Base-by-base conservation (phyloP, 1,140 invertebrate species). In the Harpegnathos saltator region DNA sequence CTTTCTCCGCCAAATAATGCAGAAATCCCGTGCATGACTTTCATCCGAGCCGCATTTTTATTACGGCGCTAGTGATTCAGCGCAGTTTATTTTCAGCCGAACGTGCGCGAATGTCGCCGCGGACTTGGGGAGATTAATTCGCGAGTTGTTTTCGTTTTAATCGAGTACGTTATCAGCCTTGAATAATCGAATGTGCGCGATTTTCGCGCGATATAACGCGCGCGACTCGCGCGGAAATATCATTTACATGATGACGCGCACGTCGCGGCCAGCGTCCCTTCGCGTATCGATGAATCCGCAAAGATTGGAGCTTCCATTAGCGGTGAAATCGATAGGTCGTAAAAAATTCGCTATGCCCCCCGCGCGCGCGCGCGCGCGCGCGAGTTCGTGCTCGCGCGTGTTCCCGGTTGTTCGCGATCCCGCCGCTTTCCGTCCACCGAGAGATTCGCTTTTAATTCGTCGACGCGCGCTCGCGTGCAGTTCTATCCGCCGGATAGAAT, bases 361-460 rank as follows among this genome's bases (percentile, higher is more conserved):
- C 24, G 15, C 12, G 19, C 15, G 17, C 72, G 9, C 38, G 44
- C 24, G n/a, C n/a, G n/a, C n/a, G n/a, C n/a, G n/a, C n/a, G n/a
- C n/a, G n/a, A n/a, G n/a, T n/a, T n/a, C 12, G 19, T 5, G 17
- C 72, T 3, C 38, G 44, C 24, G n/a, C 22, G 17, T 50, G 24
- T 50, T 68, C 65, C 3, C 19, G 38, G n/a, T 0, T 12, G 3
- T 26, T 24, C 17, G 15, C 73, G n/a, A 59, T 24, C 62, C 24
- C 50, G 11, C 11, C n/a, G 38, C 44, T 24, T 38, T 26, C 68
- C 15, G 19, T 15, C 7, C 33, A 38, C 29, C 29, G n/a, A 9
- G 38, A 63, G 72, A 75, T 75, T 74, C 72, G 24, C 33, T 48
- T 75, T 61, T 50, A 26, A 63, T 75, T 62, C 72, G 38, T 75